Evolutionary conservation across 2,888 invertebrate genomes (phyloP), one percentile per base, ranked within the genome.

Genomic region (Laothoe populi): DNA sequence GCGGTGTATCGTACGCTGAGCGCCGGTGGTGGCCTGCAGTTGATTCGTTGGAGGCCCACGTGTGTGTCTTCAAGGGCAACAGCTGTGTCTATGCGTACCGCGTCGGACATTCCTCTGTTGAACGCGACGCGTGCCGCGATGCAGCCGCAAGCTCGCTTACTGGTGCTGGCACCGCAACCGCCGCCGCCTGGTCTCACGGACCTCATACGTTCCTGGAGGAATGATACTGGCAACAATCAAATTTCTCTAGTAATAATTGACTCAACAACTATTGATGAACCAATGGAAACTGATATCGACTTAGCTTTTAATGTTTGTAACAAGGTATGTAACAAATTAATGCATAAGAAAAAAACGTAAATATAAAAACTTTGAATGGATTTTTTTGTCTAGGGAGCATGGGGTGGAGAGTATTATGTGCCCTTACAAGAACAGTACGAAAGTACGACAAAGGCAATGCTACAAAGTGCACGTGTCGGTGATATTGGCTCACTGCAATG

Each of bases 391-490:
- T 42, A 61, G 60, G 44, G 42, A 26, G 46, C 45, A 46, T 65
- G 57, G 79, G 81, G 81, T 11, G 78, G 75, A 19, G 77, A 79
- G 59, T 82, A 76, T 61, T 74, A 70, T 49, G 61, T 77, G n/a
- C 75, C 79, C 0, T 46, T 70, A 7, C 38, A 70, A 31, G 70
- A 71, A 31, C 64, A 53, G 7, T 42, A 21, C 44, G 42, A 26
- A 61, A 58, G 62, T n/a, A 53, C 3, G 62, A 62, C 40, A 11
- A 53, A 24, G n/a, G 26, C 10, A 4, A 19, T 16, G 8, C 68
- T 79, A 13, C 71, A 68, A 49, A 70, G 73, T 38, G 62, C 58
- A 0, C 61, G 57, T 19, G 63, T 73, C 38, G 80, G 79, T 1
- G 69, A 80, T 16, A 31, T 79, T 0, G 61, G 72, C 5, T 70